A percentile compares a stretch with the other conserved stretches of the same genome.
Conservation (phyloP, 2,888 invertebrate species). For the Isotomurus palustris region DNA sequence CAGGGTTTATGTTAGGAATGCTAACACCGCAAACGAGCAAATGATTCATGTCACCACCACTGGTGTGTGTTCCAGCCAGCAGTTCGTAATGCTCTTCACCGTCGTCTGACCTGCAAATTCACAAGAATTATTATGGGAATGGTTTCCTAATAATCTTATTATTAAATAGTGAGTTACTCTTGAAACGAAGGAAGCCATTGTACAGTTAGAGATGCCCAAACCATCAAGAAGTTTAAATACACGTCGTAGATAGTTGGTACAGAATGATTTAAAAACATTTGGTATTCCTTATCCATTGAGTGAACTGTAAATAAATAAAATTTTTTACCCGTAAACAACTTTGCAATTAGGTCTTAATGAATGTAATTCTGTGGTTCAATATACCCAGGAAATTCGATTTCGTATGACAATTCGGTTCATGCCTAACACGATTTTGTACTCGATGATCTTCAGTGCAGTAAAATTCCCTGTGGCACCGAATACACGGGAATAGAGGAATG, state of each 20-base stretch:
- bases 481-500: conserved; percentile 13
- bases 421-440: conserved; percentile 6
- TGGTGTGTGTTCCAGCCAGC: conserved; percentile 19
- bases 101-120: conserved; percentile 13
- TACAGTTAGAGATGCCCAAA: conserved; percentile 24
- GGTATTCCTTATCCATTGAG: conserved; percentile 14
- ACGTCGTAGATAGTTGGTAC: conserved; percentile 19
- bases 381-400: too few relatives aligned
- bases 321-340: too few relatives aligned
- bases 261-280: conserved; percentile 18
- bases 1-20: conserved; percentile 1
- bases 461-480: conserved; percentile 21
- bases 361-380: too few relatives aligned
- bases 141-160: not conserved
- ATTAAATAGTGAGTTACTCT: conserved; percentile 8
- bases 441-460: conserved; percentile 22
- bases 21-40: conserved; percentile 19
- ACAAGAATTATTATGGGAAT: too few relatives aligned
- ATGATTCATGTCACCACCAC: conserved; percentile 21
- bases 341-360: conserved; percentile 1
- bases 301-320: conserved; percentile 11
- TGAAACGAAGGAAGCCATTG: conserved; percentile 23
- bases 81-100: conserved; percentile 13
- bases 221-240: conserved; percentile 23
- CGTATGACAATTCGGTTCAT: conserved; percentile 19